Base-by-base conservation (phyloP, 2,113 vertebrate genomes). In the Carettochelys insculpta region DNA sequence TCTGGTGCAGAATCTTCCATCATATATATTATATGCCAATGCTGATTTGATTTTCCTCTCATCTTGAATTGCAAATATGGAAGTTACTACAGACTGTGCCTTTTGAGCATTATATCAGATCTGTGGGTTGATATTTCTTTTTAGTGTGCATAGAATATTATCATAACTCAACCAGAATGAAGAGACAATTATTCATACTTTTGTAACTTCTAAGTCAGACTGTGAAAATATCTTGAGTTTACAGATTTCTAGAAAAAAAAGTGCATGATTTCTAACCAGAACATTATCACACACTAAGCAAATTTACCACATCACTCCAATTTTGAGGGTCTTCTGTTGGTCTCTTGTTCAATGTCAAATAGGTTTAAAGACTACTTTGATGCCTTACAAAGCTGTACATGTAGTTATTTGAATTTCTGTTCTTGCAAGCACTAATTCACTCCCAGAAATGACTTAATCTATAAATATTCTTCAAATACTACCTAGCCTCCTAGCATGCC, bases 21-120 rank as follows among this genome's bases (percentile, higher is more conserved):
- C 87, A 88, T 7, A 77, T 71, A 87, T 86, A 93, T 94, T 51
- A 90, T 38, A 87, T 94, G 85, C 51, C 95, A 91, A 3, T 56
- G 85, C 77, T 89, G 90, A 96, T 95, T 82, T 90, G 52, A 95
- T 96, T 94, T 93, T 73, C 51, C 73, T 54, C 95, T 87, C 58
- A 5, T 91, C 82, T 92, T 85, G 10, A 4, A 12, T 73, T 61
- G 79, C 50, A 94, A 93, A 88, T n/a, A 84, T 0, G 47, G 54
- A 14, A 95, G 38, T 52, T 4, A 1, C 77, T 58, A 41, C 1
- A 19, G 41, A 3, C 19, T 9, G 51, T 84, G 43, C 56, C 38
- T 91, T 94, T 82, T 78, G 38, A 94, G 48, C 24, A n/a, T 4
- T 76, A 31, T 38, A 0, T 50, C 47, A 86, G 50, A 80, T 68